Base-by-base conservation (phyloP, 2,113 vertebrate species). In the Ceyx cyanopectus region DNA sequence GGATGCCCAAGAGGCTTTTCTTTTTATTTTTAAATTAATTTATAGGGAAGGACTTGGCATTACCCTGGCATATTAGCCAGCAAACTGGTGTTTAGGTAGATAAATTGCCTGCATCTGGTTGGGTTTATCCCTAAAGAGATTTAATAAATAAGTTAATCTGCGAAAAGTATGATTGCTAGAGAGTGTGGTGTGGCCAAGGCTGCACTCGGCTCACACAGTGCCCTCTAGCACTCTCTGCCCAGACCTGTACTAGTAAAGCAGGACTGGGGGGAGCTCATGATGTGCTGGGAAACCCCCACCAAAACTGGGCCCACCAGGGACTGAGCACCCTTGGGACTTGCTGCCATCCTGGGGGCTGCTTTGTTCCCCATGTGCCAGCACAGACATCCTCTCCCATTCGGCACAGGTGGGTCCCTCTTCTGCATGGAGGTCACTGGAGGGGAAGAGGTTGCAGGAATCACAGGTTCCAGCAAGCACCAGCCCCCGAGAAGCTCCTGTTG, bases 91-190 rank as follows among this genome's bases (percentile, higher is more conserved):
- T 86, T 92, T 84, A 65, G 87, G 58, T 68, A 61, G 81, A 89
- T 89, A 87, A 95, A 91, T 95, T 92, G 84, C 56, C 68, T 79
- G 66, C 87, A 91, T 88, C 89, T 96, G 93, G 17, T 89, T 81
- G 34, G 58, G 34, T 79, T 93, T 94, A 92, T 84, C 66, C 32
- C 83, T 68, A 67, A 89, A 65, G 66, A 81, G 93, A 93, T 95
- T 93, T 93, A 92, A 76, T 93, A 93, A 84, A 81, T 88, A 68
- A 72, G 26, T 87, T 95, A 92, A 94, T 95, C 89, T 89, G 62
- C 43, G 74, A 94, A 85, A 85, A 87, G 40, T 84, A 53, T 21
- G 45, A 30, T 61, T 41, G 69, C 54, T 81, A 53, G 85, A 63
- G 53, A 61, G 74, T 34, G 48, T 0, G 6, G 14, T 7, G n/a